These are phyloP conservation scores for Aix galericulata DNA, from an alignment of 2,113 vertebrate genomes.

Conservation along the genomic window DNA sequence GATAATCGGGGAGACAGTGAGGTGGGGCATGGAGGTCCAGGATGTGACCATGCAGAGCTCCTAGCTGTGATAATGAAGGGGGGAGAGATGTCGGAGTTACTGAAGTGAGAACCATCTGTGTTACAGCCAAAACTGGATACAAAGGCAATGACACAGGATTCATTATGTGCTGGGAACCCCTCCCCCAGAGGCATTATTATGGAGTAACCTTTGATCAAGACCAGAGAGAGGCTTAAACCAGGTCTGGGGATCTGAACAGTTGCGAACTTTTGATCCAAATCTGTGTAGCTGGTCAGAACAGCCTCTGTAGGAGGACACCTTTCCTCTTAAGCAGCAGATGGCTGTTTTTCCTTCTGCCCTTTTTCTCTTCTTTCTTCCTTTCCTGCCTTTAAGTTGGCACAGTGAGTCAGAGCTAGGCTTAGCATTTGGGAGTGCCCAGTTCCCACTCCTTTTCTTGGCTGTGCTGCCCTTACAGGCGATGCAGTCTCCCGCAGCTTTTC, in stretches of 20 bases:
- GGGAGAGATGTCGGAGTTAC: conserved; percentile 54
- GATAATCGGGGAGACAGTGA: conserved; percentile 35
- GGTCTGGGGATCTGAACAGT: conserved; percentile 34
- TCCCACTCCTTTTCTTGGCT: neutral
- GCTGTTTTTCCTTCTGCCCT: neutral
- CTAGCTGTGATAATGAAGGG: conserved; percentile 27
- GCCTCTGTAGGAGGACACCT: neutral
- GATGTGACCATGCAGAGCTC: conserved; percentile 13
- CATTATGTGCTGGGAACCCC: conserved; percentile 59
- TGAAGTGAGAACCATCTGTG: conserved; percentile 67
- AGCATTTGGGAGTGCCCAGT: neutral
- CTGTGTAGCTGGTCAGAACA: neutral
- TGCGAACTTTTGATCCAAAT: conserved; percentile 38
- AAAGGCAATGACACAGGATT: conserved; percentile 58
- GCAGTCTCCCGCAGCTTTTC: neutral
- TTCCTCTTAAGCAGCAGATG: neutral
- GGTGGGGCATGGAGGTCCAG: conserved; percentile 15
- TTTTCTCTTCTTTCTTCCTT: neutral
- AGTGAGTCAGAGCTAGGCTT: neutral
- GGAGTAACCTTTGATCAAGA: conserved; percentile 68
- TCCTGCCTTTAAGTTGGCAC: neutral
- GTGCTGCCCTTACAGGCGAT: fast-evolving
- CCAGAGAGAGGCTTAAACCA: conserved; percentile 59
- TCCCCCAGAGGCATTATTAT: conserved; percentile 52
- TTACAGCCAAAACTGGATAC: conserved; percentile 61